phyloP scores from a whole-genome alignment of 2,797 vertebrate genomes.

The Iguana delicatissima region DNA sequence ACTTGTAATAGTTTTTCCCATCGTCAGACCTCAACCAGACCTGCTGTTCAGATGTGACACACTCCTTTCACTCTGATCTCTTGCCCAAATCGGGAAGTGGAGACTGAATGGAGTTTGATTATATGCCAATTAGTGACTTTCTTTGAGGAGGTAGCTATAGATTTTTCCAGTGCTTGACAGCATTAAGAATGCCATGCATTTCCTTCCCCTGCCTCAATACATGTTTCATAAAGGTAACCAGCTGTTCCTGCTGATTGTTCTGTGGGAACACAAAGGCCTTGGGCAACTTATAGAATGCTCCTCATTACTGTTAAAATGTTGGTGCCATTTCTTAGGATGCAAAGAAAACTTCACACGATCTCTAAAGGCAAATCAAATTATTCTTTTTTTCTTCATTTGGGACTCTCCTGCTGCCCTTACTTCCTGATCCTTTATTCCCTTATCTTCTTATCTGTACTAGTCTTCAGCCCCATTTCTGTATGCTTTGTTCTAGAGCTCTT shows the following conservation, averaged over 20 bases:
- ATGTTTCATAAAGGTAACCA: conserved; percentile 22
- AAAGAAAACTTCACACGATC: background rate
- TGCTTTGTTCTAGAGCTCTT: background rate
- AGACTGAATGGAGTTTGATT: conserved; percentile 63
- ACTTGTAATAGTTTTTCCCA: conserved; percentile 39
- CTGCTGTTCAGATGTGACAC: conserved; percentile 67
- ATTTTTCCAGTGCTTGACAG: background rate
- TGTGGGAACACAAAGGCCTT: background rate
- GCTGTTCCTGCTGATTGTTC: background rate
- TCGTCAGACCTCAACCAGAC: conserved; percentile 58
- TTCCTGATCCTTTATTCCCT: background rate
- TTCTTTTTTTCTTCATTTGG: background rate
- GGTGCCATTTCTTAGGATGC: background rate
- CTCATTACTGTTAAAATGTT: background rate
- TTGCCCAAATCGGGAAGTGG: conserved; percentile 64
- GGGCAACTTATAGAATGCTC: background rate
- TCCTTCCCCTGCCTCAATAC: conserved; percentile 13
- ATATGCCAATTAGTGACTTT: conserved; percentile 38
- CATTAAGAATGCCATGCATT: background rate
- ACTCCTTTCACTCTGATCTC: conserved; percentile 70
- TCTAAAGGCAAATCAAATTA: background rate
- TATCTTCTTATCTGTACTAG: background rate
- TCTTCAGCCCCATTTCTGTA: background rate
- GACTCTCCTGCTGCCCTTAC: background rate
- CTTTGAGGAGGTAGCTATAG: conserved; percentile 40